phyloP scores from a whole-genome alignment of 2,888 invertebrate species.

The Polydrusus tereticollis region DNA sequence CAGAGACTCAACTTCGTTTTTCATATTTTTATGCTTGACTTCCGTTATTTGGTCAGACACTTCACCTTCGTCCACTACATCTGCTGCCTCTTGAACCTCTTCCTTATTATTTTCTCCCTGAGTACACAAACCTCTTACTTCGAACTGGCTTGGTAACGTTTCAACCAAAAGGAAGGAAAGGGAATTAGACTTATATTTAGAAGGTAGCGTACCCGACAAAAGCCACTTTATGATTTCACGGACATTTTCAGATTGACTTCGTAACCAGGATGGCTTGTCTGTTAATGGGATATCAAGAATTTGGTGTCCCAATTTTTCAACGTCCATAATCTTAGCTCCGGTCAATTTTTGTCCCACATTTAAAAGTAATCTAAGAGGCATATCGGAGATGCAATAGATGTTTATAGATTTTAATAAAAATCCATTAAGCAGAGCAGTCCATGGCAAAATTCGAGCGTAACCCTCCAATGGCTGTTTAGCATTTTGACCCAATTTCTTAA shows the following conservation, averaged over 20 bases:
- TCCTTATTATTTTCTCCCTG: slow-evolving; percentile 50
- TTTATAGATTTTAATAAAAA: slow-evolving; percentile 53
- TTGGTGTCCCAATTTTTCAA: slow-evolving; percentile 42
- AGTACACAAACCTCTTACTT: slow-evolving; percentile 62
- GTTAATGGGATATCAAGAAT: slow-evolving; percentile 42
- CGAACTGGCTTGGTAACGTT: slow-evolving; percentile 56
- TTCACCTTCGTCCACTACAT: neutral
- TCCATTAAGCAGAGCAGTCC: slow-evolving; percentile 55
- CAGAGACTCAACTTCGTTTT: slow-evolving; percentile 43
- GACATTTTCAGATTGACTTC: slow-evolving; percentile 39
- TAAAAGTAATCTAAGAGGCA: slow-evolving; percentile 53
- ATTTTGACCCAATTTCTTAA: slow-evolving; percentile 52
- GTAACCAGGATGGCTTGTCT: slow-evolving; percentile 19
- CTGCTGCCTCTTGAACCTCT: neutral
- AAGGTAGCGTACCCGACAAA: slow-evolving; percentile 55
- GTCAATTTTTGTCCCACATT: slow-evolving; percentile 50
- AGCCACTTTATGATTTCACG: slow-evolving; percentile 62
- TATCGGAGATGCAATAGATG: slow-evolving; percentile 56
- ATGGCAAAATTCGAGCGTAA: slow-evolving; percentile 58
- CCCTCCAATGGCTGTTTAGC: slow-evolving; percentile 50
- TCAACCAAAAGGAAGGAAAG: slow-evolving; percentile 61
- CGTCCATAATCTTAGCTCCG: slow-evolving; percentile 57
- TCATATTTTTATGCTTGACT: slow-evolving; percentile 54
- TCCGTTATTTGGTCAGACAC: slow-evolving; percentile 22
- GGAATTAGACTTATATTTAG: slow-evolving; percentile 52